A percentile compares a stretch with the other conserved stretches of the same genome.
Evolutionary conservation across 2,888 invertebrate species (phyloP).

Genomic region (Amphipyra berbera): DNA sequence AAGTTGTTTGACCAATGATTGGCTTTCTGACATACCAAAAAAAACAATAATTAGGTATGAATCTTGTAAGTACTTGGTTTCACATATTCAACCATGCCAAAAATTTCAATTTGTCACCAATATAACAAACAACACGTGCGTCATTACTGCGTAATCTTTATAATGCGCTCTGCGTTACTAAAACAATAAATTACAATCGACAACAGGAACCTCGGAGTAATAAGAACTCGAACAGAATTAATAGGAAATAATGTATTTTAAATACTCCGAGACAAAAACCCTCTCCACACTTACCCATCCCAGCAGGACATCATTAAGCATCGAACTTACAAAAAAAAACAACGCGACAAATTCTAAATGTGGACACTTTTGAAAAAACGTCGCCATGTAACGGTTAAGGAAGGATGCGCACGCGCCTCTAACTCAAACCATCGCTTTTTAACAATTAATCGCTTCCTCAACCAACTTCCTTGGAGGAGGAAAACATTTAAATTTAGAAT

Average conservation of each 20-base stretch:
- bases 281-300: constrained; percentile 61
- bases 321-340: constrained; percentile 68
- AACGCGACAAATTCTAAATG: constrained; percentile 66
- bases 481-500: constrained; percentile 63
- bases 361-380: constrained; percentile 68
- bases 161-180: too few species aligned
- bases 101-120: too few species aligned
- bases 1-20: too few species aligned
- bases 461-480: constrained; percentile 59
- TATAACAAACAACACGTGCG: too few species aligned
- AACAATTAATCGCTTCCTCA: constrained; percentile 83
- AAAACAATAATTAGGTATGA: too few species aligned
- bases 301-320: constrained; percentile 80
- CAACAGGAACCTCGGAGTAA: too few species aligned
- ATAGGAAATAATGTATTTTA: background rate
- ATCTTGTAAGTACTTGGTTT: too few species aligned
- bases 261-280: constrained; percentile 7
- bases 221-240: too few species aligned
- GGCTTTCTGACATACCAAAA: too few species aligned
- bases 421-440: constrained; percentile 73
- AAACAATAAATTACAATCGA: too few species aligned
- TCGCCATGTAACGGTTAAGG: constrained; percentile 57
- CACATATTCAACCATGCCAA: too few species aligned
- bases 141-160: too few species aligned
- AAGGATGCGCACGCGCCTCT: constrained; percentile 74